phyloP scores from a whole-genome alignment of 2,888 invertebrate genomes.

The Blera fallax region DNA sequence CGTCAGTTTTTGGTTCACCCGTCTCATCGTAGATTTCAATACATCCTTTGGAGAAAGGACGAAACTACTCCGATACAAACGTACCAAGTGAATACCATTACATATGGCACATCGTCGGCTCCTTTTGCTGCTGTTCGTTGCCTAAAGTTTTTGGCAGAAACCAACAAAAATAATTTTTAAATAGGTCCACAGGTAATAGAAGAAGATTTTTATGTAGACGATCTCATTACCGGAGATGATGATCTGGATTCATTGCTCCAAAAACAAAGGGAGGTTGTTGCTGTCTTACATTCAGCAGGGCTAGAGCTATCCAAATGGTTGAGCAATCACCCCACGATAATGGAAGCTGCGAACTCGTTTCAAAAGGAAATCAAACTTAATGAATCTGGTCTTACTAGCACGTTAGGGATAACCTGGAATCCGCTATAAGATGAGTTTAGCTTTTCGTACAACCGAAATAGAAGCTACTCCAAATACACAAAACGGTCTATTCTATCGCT shows the following conservation, averaged over 20 bases:
- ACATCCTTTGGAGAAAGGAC: no score
- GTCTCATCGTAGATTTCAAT: no score
- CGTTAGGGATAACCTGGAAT: constrained; percentile 38
- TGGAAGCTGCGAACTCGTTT: no score
- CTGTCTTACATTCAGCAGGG: constrained; percentile 13
- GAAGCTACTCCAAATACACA: constrained; percentile 6
- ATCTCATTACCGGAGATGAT: constrained; percentile 15
- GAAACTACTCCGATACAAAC: no score
- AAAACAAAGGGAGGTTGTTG: not conserved
- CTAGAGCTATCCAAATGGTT: constrained; percentile 34
- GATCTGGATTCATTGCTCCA: no score
- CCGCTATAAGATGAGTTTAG: constrained; percentile 8
- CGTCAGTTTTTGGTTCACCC: not conserved
- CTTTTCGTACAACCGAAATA: constrained; percentile 8
- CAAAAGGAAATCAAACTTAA: not conserved
- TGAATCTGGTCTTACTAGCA: constrained; percentile 7
- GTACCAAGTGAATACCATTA: no score
- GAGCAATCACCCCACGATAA: not conserved
- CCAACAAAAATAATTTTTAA: no score
- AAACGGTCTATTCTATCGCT: constrained; percentile 39
- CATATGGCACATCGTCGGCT: no score
- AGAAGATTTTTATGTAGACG: constrained; percentile 11
- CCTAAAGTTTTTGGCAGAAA: no score
- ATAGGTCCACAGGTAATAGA: not conserved
- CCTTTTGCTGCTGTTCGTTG: no score